Evolutionary conservation across 2,113 vertebrate species (phyloP), one percentile per base, ranked within the genome.

Genomic region (Merops nubicus): DNA sequence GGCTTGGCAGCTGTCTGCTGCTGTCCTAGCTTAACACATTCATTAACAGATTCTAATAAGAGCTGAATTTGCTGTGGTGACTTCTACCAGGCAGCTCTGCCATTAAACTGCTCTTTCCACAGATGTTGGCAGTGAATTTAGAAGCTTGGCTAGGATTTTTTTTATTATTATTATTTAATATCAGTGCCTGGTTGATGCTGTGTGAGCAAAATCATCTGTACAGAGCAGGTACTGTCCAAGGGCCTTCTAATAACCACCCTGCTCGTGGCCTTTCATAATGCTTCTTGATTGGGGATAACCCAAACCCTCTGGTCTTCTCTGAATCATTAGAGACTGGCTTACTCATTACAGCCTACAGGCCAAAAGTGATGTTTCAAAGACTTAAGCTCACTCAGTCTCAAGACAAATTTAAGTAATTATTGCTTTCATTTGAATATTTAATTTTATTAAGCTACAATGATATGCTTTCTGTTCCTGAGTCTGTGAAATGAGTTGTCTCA

Each of bases 381-480:
- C 95, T 97, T 96, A 95, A 85, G 97, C 96, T 92, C 92, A 85
- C 86, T 68, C 73, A 94, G 92, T 97, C 97, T 96, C 83, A 94
- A 95, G 94, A 95, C 89, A 96, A 95, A 97, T 96, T 94, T 95
- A 91, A 97, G 78, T 93, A 97, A 97, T 97, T 95, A 91, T 94
- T 97, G 79, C 89, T 97, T 97, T 97, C 68, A 93, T 96, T 96
- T 96, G 90, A 96, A 93, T 97, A 78, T 96, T 97, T 98, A 96
- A 97, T 97, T 97, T 95, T 93, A 97, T 97, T 97, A 97, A 97
- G 75, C 88, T 0, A 1, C 80, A 94, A 22, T 88, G 54, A 51
- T 95, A 81, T 76, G 56, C 68, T 94, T 95, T 94, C 68, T 96
- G 8, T 92, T 94, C 50, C 68, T 82, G 75, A 96, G 79, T 73